A percentile compares a stretch with the other conserved stretches of the same genome.
These are phyloP conservation scores for Oryzias dopingdopingensis DNA, from an alignment of 2,797 vertebrate species.

Conservation along the genomic window DNA sequence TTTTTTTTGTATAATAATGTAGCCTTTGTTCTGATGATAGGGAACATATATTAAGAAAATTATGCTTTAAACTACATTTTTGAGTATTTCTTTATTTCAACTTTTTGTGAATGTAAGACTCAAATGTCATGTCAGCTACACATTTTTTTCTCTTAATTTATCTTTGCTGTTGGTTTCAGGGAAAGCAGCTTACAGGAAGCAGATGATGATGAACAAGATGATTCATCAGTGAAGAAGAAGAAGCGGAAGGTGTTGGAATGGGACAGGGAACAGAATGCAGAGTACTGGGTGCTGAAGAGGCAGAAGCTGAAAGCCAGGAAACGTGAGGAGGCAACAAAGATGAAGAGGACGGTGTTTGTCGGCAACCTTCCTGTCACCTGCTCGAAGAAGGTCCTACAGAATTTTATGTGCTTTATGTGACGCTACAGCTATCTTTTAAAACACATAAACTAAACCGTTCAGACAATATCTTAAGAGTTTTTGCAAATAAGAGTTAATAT, in stretches of 20 bases:
- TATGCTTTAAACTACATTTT: too few relatives aligned
- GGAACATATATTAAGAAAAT: too few relatives aligned
- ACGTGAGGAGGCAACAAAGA: constrained; percentile 73
- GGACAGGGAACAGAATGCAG: not conserved
- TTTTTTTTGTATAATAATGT: too few relatives aligned
- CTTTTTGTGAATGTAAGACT: not conserved
- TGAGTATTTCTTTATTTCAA: not conserved
- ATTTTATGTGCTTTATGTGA: too few relatives aligned
- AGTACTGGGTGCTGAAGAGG: constrained; percentile 57
- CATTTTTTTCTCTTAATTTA: not conserved
- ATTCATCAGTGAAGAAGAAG: constrained; percentile 47
- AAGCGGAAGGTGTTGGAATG: constrained; percentile 44
- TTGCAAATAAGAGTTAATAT: too few relatives aligned
- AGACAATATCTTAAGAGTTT: too few relatives aligned
- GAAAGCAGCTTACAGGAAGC: constrained; percentile 80
- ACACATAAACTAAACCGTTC: too few relatives aligned
- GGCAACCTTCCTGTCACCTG: constrained; percentile 87
- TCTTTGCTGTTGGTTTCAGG: constrained; percentile 60
- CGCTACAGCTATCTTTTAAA: too few relatives aligned
- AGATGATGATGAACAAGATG: constrained; percentile 76
- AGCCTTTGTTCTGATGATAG: too few relatives aligned
- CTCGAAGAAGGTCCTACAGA: constrained; percentile 79
- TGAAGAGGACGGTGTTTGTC: constrained; percentile 89
- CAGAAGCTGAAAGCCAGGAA: constrained; percentile 37
- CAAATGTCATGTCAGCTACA: too few relatives aligned